Percentiles rank a stretch among this genome's conserved stretches.
These are phyloP conservation scores for Neopelma chrysocephalum DNA, from an alignment of 2,797 vertebrate genomes.

Conservation along the genomic window DNA sequence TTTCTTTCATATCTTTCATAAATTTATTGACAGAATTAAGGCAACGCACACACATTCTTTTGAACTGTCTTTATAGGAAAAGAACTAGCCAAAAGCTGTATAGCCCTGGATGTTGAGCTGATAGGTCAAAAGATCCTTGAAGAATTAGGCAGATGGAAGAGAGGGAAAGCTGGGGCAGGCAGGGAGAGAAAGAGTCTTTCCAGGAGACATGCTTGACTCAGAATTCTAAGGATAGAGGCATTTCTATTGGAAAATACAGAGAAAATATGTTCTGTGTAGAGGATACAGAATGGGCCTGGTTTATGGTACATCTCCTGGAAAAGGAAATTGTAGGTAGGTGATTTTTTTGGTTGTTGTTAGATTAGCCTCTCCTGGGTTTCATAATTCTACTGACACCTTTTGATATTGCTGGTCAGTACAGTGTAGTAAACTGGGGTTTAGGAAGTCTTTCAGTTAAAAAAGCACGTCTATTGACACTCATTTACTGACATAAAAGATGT, in stretches of 20 bases:
- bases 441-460: conserved; percentile 5
- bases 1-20: neutral
- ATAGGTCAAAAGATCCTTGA: neutral
- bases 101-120: neutral
- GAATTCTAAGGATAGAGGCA: neutral
- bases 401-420: conserved; percentile 10
- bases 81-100: neutral
- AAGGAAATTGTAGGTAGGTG: conserved; percentile 4
- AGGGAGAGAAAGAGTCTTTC: neutral
- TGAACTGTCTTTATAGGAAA: neutral
- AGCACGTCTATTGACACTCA: neutral
- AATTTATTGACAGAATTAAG: neutral
- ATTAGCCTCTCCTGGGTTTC: conserved; percentile 14
- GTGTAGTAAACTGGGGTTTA: neutral
- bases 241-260: neutral
- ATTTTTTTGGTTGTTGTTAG: neutral
- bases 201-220: neutral
- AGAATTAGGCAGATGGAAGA: neutral
- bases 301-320: neutral
- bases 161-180: neutral
- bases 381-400: conserved; percentile 22
- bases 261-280: neutral
- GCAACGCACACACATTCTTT: neutral
- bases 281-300: neutral
- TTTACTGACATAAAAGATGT: neutral